Percentiles rank a stretch among this genome's conserved stretches.
Evolutionary conservation across 1,140 invertebrate species (phyloP).

Genomic region (Chionoecetes opilio): DNA sequence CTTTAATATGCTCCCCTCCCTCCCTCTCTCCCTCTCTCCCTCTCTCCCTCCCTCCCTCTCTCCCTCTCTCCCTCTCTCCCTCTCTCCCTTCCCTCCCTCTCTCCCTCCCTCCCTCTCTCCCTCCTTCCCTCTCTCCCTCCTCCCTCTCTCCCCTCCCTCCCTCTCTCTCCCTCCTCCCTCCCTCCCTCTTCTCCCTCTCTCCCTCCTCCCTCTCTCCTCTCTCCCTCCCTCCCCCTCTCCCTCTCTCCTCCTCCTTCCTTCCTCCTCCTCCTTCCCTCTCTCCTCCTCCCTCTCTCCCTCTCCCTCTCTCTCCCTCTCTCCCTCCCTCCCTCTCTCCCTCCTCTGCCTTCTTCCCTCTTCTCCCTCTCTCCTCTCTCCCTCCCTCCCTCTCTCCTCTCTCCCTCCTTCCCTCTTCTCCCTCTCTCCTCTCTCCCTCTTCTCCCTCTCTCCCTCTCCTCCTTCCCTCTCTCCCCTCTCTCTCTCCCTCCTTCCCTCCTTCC

Average conservation of each 20-base stretch:
- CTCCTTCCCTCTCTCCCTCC: conserved; percentile 14
- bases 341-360: background rate
- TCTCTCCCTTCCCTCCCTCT: background rate
- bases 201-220: background rate
- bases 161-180: conserved; percentile 15
- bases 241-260: background rate
- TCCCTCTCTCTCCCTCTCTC: conserved; percentile 34
- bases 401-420: conserved; percentile 39
- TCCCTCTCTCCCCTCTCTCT: background rate
- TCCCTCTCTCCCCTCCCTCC: background rate
- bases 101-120: conserved; percentile 10
- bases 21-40: background rate
- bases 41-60: background rate
- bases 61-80: background rate
- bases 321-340: conserved; percentile 6
- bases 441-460: background rate
- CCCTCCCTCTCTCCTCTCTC: conserved; percentile 39
- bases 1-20: background rate
- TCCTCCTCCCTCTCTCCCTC: background rate
- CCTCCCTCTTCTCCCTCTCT: background rate
- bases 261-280: background rate
- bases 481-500: background rate
- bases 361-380: conserved; percentile 13
- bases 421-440: conserved; percentile 37
- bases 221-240: conserved; percentile 11